Evolutionary conservation across 2,888 invertebrate species (phyloP).

Genomic region (Nemurella pictetii): DNA sequence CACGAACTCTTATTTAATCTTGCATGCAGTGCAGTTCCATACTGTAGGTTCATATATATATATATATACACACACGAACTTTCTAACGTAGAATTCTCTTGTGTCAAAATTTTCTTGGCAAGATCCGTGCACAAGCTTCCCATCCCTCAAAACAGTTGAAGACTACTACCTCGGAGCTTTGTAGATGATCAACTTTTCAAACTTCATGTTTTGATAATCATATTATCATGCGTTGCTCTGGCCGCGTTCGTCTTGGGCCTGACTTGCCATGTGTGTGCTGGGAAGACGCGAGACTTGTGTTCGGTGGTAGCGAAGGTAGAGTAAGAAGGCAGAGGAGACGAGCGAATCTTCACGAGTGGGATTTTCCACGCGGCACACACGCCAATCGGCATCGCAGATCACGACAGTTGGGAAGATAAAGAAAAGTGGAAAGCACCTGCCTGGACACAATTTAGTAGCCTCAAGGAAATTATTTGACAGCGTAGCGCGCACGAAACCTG

Average conservation of each 20-base stretch:
- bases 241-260: neutral
- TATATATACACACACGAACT: neutral
- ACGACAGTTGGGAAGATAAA: neutral
- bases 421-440: neutral
- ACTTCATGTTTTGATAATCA: slow-evolving; percentile 29
- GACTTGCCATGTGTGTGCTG: neutral
- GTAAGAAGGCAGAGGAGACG: no score
- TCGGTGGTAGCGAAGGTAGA: no score
- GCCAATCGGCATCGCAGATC: neutral
- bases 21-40: neutral
- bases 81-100: neutral
- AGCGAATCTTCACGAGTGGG: neutral
- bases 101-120: neutral
- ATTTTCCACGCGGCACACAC: neutral
- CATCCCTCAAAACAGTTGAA: slow-evolving; percentile 9
- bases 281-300: no score
- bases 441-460: neutral
- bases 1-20: neutral
- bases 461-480: neutral
- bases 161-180: neutral
- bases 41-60: no score
- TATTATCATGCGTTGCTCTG: neutral
- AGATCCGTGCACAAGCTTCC: neutral
- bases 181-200: slow-evolving; percentile 13
- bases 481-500: neutral